phyloP scores from a whole-genome alignment of 2,797 vertebrate genomes.

The Salarias fasciatus region DNA sequence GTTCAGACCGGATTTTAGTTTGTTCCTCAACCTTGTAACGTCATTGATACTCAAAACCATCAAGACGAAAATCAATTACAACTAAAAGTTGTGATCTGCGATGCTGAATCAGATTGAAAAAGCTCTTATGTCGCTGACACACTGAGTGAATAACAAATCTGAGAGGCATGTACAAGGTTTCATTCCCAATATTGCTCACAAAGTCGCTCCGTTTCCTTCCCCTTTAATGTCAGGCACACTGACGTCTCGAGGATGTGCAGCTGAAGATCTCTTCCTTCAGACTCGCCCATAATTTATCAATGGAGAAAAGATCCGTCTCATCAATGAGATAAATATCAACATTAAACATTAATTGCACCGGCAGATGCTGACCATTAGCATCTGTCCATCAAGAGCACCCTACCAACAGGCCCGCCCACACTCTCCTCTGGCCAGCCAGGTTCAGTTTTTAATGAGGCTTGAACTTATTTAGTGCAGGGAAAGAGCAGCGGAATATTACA shows the following conservation, averaged over 20 bases:
- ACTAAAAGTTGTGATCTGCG: slow-evolving; percentile 42
- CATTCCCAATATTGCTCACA: slow-evolving; percentile 5
- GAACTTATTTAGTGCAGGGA: slow-evolving; percentile 12
- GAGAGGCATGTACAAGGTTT: slow-evolving; percentile 7
- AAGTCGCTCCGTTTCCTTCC: too few species aligned
- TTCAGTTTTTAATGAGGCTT: slow-evolving; percentile 51
- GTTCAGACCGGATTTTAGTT: slow-evolving; percentile 19
- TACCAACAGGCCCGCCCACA: slow-evolving; percentile 23
- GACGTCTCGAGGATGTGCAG: too few species aligned
- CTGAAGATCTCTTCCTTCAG: slow-evolving; percentile 13
- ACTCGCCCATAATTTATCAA: slow-evolving; percentile 13
- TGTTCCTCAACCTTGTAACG: slow-evolving; percentile 30
- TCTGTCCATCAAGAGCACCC: slow-evolving; percentile 36
- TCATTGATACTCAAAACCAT: slow-evolving; percentile 35
- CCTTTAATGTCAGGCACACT: slow-evolving; percentile 8
- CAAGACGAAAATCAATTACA: slow-evolving; percentile 50
- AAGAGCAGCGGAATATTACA: slow-evolving; percentile 3
- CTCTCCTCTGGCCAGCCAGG: slow-evolving; percentile 19
- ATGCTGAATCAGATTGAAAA: slow-evolving; percentile 40
- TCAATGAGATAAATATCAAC: slow-evolving; percentile 24
- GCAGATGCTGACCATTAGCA: slow-evolving; percentile 40
- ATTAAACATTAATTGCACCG: slow-evolving; percentile 37
- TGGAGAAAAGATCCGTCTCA: not conserved
- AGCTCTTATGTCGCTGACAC: slow-evolving; percentile 22
- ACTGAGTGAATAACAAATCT: slow-evolving; percentile 32